Percentiles rank a stretch among this genome's conserved stretches.
Conservation (phyloP, 2,113 vertebrate genomes). For the Holacanthus passer region DNA sequence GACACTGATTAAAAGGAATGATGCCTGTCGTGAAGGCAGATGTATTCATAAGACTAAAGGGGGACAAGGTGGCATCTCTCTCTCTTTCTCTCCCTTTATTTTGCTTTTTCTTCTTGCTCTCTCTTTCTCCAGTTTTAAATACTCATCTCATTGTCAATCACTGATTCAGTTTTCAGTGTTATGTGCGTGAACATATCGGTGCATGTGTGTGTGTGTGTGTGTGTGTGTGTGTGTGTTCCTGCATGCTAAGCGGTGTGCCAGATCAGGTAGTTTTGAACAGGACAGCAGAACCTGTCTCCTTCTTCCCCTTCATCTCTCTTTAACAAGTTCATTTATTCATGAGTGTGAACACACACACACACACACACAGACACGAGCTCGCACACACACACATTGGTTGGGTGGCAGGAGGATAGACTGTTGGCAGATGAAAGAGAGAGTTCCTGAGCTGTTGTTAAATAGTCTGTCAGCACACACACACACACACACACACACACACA, state of each 20-base stretch:
- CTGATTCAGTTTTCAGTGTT: slow-evolving; percentile 11
- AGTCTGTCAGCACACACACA: slow-evolving; percentile 58
- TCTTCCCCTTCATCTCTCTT: slow-evolving; percentile 76
- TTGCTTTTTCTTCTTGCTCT: not conserved
- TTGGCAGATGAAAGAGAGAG: slow-evolving; percentile 76
- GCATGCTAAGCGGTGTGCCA: slow-evolving; percentile 61
- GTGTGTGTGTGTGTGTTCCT: slow-evolving; percentile 45
- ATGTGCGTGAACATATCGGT: slow-evolving; percentile 2
- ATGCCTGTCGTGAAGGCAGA: slow-evolving; percentile 70
- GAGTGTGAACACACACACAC: slow-evolving; percentile 45
- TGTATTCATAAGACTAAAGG: slow-evolving; percentile 67
- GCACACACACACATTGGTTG: slow-evolving; percentile 53
- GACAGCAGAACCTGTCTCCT: slow-evolving; percentile 78
- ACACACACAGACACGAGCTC: slow-evolving; percentile 21
- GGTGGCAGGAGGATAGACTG: slow-evolving; percentile 69
- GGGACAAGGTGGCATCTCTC: slow-evolving; percentile 44
- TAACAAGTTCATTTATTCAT: slow-evolving; percentile 83
- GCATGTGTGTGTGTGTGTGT: slow-evolving; percentile 30
- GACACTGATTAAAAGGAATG: slow-evolving; percentile 81
- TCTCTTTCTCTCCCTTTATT: slow-evolving; percentile 1
- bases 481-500: slow-evolving; percentile 23
- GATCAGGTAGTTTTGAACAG: slow-evolving; percentile 77
- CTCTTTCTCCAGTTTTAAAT: slow-evolving; percentile 28
- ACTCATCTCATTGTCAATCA: slow-evolving; percentile 28
- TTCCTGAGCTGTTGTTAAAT: slow-evolving; percentile 75